Evolutionary conservation across 1,140 invertebrate species (phyloP).

Genomic region (Anadara kagoshimensis): DNA sequence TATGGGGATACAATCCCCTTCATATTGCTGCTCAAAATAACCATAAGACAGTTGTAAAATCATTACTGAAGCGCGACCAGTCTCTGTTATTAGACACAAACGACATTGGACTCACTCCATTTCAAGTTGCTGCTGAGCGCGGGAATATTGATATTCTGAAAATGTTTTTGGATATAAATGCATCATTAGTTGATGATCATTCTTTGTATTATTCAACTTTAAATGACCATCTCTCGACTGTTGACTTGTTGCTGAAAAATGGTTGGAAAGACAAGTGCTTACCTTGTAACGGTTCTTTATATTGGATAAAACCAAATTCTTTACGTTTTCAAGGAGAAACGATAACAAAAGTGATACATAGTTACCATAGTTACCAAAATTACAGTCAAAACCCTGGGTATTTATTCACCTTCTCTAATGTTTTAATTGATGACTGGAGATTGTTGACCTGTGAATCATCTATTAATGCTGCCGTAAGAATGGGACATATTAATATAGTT

Average conservation of each 20-base stretch:
- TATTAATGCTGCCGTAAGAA: slow-evolving; percentile 12
- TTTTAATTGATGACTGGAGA: slow-evolving; percentile 12
- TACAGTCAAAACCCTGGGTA: too few species aligned
- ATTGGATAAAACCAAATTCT: neutral
- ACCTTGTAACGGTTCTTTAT: slow-evolving; percentile 2
- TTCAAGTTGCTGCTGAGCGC: slow-evolving; percentile 19
- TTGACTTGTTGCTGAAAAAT: neutral
- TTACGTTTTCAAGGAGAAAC: neutral
- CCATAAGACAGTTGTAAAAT: slow-evolving; percentile 1
- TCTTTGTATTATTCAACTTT: slow-evolving; percentile 9
- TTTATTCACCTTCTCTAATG: too few species aligned
- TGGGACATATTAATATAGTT: slow-evolving; percentile 8
- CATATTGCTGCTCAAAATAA: slow-evolving; percentile 24
- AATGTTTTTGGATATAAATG: neutral
- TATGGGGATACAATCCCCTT: slow-evolving; percentile 18
- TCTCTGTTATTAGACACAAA: neutral
- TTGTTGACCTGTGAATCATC: slow-evolving; percentile 13
- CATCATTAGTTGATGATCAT: neutral
- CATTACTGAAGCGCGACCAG: neutral
- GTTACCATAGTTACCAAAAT: too few species aligned
- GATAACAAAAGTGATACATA: neutral
- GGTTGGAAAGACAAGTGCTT: slow-evolving; percentile 3
- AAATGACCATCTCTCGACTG: slow-evolving; percentile 1
- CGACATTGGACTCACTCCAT: slow-evolving; percentile 6
- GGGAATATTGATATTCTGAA: slow-evolving; percentile 9